Percentiles rank a stretch among this genome's conserved stretches.
phyloP scores from a whole-genome alignment of 2,888 invertebrate species.

The Orthosia cruda region DNA sequence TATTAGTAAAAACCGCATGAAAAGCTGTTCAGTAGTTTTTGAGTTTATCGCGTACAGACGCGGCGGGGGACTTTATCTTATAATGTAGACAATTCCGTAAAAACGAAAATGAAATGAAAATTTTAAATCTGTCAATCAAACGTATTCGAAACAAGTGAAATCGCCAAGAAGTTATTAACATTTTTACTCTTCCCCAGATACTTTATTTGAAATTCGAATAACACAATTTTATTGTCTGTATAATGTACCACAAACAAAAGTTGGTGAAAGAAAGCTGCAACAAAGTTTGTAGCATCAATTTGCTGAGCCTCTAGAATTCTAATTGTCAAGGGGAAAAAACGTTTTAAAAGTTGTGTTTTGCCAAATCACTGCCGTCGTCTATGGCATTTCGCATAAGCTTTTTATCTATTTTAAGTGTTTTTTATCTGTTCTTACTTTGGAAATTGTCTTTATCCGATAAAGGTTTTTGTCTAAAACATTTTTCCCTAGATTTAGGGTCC shows the following conservation, averaged over 20 bases:
- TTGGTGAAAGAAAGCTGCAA: conserved; percentile 55
- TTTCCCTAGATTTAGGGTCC: background rate
- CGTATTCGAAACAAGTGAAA: conserved; percentile 7
- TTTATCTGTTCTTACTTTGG: conserved; percentile 2
- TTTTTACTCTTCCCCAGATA: background rate
- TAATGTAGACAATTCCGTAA: too few species aligned
- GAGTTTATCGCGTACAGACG: too few species aligned
- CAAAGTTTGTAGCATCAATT: conserved; percentile 69
- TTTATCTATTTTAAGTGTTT: conserved; percentile 8
- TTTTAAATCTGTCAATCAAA: background rate
- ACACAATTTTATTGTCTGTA: conserved; percentile 36
- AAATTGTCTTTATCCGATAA: background rate
- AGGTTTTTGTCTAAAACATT: conserved; percentile 7
- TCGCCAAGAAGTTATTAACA: background rate
- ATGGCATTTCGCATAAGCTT: conserved; percentile 12
- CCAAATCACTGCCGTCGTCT: conserved; percentile 50
- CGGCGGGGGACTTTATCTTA: too few species aligned
- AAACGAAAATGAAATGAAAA: conserved; percentile 13
- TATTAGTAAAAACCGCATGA: too few species aligned
- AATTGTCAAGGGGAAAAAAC: conserved; percentile 62
- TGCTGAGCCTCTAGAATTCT: conserved; percentile 61
- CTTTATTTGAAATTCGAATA: conserved; percentile 25
- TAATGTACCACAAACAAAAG: conserved; percentile 44
- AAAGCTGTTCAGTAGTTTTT: too few species aligned
- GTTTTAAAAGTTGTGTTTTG: conserved; percentile 63